Conservation (phyloP, 2,888 invertebrate genomes). For the Lagria hirta region DNA sequence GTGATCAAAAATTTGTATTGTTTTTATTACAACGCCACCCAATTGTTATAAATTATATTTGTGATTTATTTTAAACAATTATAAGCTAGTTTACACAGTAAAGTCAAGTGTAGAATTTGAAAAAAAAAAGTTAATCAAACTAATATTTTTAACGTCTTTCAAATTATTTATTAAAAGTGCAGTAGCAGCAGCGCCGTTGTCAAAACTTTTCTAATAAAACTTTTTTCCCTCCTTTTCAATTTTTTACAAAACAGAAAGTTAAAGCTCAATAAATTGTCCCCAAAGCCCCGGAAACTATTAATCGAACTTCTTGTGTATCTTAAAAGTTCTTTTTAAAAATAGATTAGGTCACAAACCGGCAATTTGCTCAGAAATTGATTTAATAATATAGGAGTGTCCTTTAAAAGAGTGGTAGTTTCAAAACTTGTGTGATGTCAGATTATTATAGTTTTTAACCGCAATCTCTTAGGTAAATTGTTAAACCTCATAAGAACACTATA, state of each 20-base stretch:
- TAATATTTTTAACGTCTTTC: no score
- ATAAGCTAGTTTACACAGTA: no score
- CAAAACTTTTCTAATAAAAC: conserved; percentile 11
- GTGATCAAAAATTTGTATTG: no score
- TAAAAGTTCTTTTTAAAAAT: conserved; percentile 17
- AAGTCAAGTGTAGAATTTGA: no score
- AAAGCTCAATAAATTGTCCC: conserved; percentile 12
- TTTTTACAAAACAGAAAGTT: conserved; percentile 9
- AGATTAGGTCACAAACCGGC: conserved; percentile 14
- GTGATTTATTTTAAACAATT: no score
- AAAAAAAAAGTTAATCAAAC: no score
- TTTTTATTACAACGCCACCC: no score
- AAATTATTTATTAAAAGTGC: no score
- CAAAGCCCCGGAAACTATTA: conserved; percentile 11
- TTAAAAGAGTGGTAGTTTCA: conserved; percentile 15
- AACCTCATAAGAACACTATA: conserved; percentile 4
- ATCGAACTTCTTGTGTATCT: conserved; percentile 10
- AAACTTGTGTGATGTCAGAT: conserved; percentile 13
- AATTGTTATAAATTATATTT: no score
- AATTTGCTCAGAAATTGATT: conserved; percentile 21
- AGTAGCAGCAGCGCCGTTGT: no score
- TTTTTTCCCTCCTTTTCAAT: conserved; percentile 11
- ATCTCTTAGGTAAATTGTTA: conserved; percentile 17
- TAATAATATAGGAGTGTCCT: conserved; percentile 20
- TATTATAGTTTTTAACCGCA: conserved; percentile 15